These are phyloP conservation scores for Imbricaverruca yamaguchii DNA, from an alignment of 2,888 invertebrate genomes.

Conservation along the genomic window DNA sequence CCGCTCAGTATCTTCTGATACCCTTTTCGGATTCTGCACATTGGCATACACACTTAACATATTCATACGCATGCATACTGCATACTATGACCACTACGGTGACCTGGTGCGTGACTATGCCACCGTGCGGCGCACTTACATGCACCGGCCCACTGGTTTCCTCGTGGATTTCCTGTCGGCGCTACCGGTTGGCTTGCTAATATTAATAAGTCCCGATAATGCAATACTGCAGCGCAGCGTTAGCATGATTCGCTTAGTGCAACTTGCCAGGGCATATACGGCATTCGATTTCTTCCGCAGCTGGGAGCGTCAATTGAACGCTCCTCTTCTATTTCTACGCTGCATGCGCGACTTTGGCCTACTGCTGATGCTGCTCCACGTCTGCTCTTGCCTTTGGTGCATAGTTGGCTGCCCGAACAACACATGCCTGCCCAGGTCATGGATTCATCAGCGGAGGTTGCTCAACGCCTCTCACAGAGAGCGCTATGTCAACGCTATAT, in stretches of 20 bases:
- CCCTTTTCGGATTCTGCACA: background rate
- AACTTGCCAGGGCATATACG: background rate
- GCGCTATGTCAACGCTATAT: background rate
- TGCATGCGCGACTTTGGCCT: background rate
- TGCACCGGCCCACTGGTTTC: background rate
- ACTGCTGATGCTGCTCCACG: background rate
- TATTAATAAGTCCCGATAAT: background rate
- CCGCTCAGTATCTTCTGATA: background rate
- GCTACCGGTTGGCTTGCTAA: background rate
- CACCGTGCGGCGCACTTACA: background rate
- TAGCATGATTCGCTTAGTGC: background rate
- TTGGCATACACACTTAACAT: background rate
- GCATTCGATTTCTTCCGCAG: background rate
- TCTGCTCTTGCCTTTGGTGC: background rate
- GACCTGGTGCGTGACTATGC: background rate
- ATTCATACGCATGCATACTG: slow-evolving; percentile 1
- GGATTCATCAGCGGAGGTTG: background rate
- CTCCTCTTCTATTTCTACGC: background rate
- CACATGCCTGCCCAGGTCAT: background rate
- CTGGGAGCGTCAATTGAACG: background rate
- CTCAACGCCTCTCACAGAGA: background rate
- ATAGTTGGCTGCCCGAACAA: background rate
- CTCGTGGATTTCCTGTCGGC: background rate
- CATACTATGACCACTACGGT: background rate
- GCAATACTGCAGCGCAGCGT: background rate